phyloP scores from a whole-genome alignment of 2,888 invertebrate species.

The Amphipyra tragopoginis region DNA sequence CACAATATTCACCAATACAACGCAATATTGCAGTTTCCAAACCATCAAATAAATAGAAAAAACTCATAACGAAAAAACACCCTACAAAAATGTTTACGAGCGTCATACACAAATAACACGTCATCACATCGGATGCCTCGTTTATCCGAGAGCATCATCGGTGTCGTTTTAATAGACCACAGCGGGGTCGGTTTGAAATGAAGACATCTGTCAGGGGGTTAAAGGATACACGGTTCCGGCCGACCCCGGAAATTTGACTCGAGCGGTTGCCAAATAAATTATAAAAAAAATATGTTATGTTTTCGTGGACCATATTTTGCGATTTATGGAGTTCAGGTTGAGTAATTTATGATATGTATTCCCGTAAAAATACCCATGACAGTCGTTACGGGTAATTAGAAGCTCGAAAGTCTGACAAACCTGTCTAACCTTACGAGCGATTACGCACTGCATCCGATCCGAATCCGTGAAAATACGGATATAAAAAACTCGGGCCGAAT shows the following conservation, averaged over 20 bases:
- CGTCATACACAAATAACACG: slow-evolving; percentile 23
- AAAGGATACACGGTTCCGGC: slow-evolving; percentile 53
- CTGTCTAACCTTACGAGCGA: too few species aligned
- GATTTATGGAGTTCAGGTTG: slow-evolving; percentile 39
- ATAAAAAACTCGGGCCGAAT: too few species aligned
- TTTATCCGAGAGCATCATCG: slow-evolving; percentile 43
- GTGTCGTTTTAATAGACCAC: slow-evolving; percentile 59
- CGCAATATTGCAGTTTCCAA: too few species aligned
- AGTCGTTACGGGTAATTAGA: too few species aligned
- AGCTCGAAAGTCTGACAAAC: too few species aligned
- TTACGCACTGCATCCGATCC: too few species aligned
- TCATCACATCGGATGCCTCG: slow-evolving; percentile 37
- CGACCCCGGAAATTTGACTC: slow-evolving; percentile 68
- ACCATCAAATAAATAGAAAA: too few species aligned
- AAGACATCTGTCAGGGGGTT: slow-evolving; percentile 68
- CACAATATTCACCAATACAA: too few species aligned
- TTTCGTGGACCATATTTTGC: slow-evolving; percentile 37
- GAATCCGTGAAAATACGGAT: too few species aligned
- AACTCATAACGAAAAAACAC: neutral
- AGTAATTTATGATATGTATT: slow-evolving; percentile 36
- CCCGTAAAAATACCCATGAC: too few species aligned
- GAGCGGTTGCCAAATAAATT: slow-evolving; percentile 62
- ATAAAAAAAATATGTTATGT: slow-evolving; percentile 53
- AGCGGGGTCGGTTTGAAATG: slow-evolving; percentile 56
- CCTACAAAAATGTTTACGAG: neutral